These are phyloP conservation scores for Hirtodrosophila duncani DNA, from an alignment of 2,888 invertebrate genomes.

Conservation along the genomic window DNA sequence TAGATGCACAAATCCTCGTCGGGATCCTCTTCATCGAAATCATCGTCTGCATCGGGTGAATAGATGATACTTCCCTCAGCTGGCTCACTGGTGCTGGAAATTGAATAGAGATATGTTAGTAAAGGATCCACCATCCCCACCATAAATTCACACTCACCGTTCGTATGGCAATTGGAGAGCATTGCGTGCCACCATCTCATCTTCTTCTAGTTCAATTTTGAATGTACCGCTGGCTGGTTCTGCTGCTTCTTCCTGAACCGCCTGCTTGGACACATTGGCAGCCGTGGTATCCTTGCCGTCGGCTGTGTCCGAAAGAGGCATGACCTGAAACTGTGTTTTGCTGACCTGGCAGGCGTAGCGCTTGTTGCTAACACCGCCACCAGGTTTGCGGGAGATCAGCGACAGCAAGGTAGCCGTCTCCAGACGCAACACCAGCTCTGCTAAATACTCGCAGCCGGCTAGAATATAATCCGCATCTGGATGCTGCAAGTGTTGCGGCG, in stretches of 20 bases:
- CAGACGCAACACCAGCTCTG: constrained; percentile 72
- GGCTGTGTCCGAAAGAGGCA: constrained; percentile 27
- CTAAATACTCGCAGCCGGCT: constrained; percentile 75
- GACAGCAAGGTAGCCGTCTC: constrained; percentile 58
- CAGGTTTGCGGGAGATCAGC: constrained; percentile 67
- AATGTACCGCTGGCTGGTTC: constrained; percentile 69
- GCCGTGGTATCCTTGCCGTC: constrained; percentile 12
- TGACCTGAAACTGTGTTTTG: constrained; percentile 66
- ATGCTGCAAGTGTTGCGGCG: constrained; percentile 59
- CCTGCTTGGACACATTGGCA: constrained; percentile 9
- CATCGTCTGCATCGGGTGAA: constrained; percentile 87
- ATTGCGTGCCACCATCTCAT: constrained; percentile 77
- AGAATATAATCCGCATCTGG: constrained; percentile 63
- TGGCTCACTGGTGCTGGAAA: constrained; percentile 76
- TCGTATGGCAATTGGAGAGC: constrained; percentile 77
- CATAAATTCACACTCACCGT: constrained; percentile 56
- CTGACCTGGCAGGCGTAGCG: constrained; percentile 65
- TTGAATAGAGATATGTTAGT: neutral
- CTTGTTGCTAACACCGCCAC: constrained; percentile 72
- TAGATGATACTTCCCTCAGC: constrained; percentile 85
- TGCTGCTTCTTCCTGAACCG: constrained; percentile 16
- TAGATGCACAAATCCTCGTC: constrained; percentile 90
- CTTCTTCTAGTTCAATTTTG: constrained; percentile 77
- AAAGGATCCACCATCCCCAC: too few species aligned
- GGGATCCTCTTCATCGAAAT: constrained; percentile 92